These are phyloP conservation scores for Enteromius anoplus DNA, from an alignment of 2,797 vertebrate species.

Conservation along the genomic window DNA sequence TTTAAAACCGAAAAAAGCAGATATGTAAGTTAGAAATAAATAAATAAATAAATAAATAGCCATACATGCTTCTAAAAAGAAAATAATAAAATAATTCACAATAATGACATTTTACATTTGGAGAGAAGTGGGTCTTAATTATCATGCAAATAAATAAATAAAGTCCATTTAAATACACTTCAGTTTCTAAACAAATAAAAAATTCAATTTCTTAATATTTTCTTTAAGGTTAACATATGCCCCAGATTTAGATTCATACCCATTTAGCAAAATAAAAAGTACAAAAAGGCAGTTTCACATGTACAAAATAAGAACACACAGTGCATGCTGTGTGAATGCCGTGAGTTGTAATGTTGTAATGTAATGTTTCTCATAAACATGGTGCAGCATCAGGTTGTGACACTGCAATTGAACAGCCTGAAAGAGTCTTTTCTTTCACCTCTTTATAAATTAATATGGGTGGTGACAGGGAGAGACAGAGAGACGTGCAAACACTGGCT, in stretches of 20 bases:
- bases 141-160: background rate
- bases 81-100: background rate
- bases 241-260: background rate
- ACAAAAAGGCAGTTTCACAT: conserved; percentile 1
- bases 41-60: background rate
- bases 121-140: too few species aligned
- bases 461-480: conserved; percentile 37
- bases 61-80: background rate
- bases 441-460: conserved; percentile 49
- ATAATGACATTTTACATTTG: background rate
- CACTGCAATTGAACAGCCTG: background rate
- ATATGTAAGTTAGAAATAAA: background rate
- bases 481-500: conserved; percentile 35
- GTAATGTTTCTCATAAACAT: conserved; percentile 3
- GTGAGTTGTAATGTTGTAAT: background rate
- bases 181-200: background rate
- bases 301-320: conserved; percentile 5
- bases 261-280: background rate
- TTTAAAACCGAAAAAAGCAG: background rate
- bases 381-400: conserved; percentile 15
- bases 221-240: background rate
- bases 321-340: background rate
- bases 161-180: background rate
- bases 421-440: conserved; percentile 36
- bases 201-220: background rate